Percentiles rank a stretch among this genome's conserved stretches.
Evolutionary conservation across 1,140 invertebrate genomes (phyloP).

Genomic region (Drosophila punjabiensis): DNA sequence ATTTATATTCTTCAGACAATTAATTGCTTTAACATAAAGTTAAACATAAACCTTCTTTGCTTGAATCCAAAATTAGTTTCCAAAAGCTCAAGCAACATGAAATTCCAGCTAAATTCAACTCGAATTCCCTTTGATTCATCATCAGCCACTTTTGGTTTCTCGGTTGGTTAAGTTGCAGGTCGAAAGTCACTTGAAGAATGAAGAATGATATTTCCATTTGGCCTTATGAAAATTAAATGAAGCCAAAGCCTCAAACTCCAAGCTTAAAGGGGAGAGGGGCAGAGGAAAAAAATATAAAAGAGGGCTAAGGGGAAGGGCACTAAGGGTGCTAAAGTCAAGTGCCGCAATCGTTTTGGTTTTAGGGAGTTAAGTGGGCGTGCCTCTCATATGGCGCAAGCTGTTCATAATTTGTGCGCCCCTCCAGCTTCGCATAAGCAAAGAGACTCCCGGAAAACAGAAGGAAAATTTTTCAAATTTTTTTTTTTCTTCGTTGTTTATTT

Average conservation of each 20-base stretch:
- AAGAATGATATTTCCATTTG: constrained; percentile 67
- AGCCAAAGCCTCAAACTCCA: constrained; percentile 41
- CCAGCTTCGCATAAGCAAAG: neutral
- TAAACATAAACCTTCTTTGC: neutral
- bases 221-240: constrained; percentile 76
- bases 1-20: neutral
- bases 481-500: constrained; percentile 21
- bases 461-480: constrained; percentile 24
- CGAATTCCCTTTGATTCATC: constrained; percentile 39
- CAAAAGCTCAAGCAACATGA: constrained; percentile 8
- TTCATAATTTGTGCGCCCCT: constrained; percentile 54
- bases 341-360: constrained; percentile 69
- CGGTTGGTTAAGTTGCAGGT: constrained; percentile 42
- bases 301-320: constrained; percentile 1
- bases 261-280: constrained; percentile 5
- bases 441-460: constrained; percentile 20
- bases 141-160: constrained; percentile 28
- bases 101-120: constrained; percentile 19
- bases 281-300: neutral
- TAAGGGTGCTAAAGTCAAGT: constrained; percentile 71
- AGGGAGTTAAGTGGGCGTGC: constrained; percentile 37
- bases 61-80: constrained; percentile 17
- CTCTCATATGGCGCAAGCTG: constrained; percentile 54
- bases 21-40: neutral
- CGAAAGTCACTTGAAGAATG: constrained; percentile 63